phyloP scores from a whole-genome alignment of 2,797 vertebrate genomes.

The Anniella stebbinsi region DNA sequence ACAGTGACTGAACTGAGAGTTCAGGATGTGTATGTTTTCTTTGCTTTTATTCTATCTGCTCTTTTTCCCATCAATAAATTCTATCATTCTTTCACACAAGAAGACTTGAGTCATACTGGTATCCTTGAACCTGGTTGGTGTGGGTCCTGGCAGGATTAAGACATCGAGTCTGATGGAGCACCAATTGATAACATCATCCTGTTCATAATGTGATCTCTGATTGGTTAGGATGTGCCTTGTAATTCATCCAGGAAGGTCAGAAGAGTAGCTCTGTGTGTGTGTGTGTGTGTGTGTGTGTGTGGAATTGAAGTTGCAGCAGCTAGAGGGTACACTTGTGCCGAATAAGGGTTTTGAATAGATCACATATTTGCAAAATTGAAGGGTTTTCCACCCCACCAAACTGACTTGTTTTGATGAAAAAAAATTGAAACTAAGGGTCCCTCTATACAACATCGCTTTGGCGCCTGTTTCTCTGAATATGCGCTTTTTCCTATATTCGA shows the following conservation, averaged over 20 bases:
- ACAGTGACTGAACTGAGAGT: too few species aligned
- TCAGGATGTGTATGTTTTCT: too few species aligned
- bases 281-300: not conserved
- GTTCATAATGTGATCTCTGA: not conserved
- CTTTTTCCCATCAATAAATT: too few species aligned
- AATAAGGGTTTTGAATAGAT: not conserved
- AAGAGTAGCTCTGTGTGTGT: not conserved
- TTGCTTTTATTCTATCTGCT: too few species aligned
- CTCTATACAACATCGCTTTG: too few species aligned
- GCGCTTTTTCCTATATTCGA: too few species aligned
- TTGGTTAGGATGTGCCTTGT: not conserved
- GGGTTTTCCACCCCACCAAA: too few species aligned
- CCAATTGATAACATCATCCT: not conserved
- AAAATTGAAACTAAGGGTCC: not conserved
- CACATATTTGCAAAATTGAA: not conserved
- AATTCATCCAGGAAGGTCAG: not conserved
- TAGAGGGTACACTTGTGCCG: not conserved
- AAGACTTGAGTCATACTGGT: too few species aligned
- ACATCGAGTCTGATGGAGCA: not conserved
- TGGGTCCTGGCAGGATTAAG: too few species aligned
- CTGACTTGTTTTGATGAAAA: not conserved
- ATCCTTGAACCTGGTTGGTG: too few species aligned
- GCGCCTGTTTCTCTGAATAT: too few species aligned
- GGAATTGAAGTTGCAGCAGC: not conserved
- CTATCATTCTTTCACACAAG: too few species aligned